phyloP scores from a whole-genome alignment of 2,113 vertebrate genomes.

The Onychorhynchus coronatus region DNA sequence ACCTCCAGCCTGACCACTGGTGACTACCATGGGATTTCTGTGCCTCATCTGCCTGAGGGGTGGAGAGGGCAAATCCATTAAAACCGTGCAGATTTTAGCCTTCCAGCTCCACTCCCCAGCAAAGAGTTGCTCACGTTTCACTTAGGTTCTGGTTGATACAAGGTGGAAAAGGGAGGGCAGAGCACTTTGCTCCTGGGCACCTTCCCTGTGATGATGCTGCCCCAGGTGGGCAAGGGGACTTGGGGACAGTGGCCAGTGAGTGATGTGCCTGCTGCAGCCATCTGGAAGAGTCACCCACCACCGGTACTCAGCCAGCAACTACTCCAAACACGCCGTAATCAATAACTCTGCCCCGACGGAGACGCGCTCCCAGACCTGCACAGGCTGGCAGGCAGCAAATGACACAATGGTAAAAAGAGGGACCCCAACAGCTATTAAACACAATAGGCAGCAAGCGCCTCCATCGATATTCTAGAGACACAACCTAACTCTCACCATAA shows the following conservation, averaged over 20 bases:
- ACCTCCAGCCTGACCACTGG: background rate
- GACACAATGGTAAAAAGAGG: background rate
- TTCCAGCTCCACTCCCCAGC: background rate
- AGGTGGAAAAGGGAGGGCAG: background rate
- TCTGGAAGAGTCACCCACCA: background rate
- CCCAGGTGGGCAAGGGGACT: rapidly evolving
- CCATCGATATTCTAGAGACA: constrained; percentile 48
- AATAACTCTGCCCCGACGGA: background rate
- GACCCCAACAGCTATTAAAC: background rate
- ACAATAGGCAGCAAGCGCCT: constrained; percentile 30
- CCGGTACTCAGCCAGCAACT: rapidly evolving
- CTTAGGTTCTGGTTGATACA: rapidly evolving
- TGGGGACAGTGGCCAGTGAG: rapidly evolving
- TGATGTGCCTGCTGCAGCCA: rapidly evolving
- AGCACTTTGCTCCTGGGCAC: background rate
- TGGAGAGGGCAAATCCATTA: background rate
- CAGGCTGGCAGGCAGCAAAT: background rate
- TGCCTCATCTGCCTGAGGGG: background rate
- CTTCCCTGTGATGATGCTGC: background rate
- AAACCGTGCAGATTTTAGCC: background rate
- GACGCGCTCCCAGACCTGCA: background rate
- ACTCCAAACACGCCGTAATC: background rate
- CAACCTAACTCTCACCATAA: background rate
- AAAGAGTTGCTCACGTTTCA: background rate
- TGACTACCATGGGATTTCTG: background rate